Evolutionary conservation across 53 echinoderm and acorn worm genomes (phyloP).

Genomic region (Glandiceps talaboti): DNA sequence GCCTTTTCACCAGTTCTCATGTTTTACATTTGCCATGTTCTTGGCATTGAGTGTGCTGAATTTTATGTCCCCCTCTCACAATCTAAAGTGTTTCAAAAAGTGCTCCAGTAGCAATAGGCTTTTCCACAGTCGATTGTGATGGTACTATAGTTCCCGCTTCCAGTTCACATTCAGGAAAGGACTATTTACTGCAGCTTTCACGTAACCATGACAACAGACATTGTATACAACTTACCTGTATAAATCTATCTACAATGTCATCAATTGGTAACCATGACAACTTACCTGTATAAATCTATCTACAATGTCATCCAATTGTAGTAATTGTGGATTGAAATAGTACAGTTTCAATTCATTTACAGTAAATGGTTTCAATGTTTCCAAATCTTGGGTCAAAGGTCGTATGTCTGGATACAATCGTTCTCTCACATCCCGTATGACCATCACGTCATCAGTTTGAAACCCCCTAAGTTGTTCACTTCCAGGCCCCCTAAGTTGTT

Average conservation of each 20-base stretch:
- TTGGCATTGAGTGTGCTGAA: too few relatives aligned
- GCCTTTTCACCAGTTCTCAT: too few relatives aligned
- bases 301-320: conserved; percentile 47
- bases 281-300: conserved; percentile 61
- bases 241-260: conserved; percentile 57
- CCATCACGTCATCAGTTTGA: neutral
- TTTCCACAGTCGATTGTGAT: too few relatives aligned
- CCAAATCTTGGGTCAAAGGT: neutral
- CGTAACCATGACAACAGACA: too few relatives aligned
- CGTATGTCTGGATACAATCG: neutral
- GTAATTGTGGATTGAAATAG: conserved; percentile 73
- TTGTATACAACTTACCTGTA: conserved; percentile 48
- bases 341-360: conserved; percentile 43
- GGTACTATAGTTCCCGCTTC: too few relatives aligned
- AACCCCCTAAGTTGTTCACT: neutral
- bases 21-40: too few relatives aligned
- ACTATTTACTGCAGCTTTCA: too few relatives aligned
- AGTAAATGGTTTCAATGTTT: conserved; percentile 26
- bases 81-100: too few relatives aligned
- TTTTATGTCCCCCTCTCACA: too few relatives aligned
- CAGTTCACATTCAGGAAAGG: too few relatives aligned
- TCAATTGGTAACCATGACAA: conserved; percentile 43
- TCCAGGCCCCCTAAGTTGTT: neutral
- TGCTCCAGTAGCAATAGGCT: too few relatives aligned
- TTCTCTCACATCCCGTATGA: neutral